phyloP scores from a whole-genome alignment of 2,888 invertebrate species.

The Spilarctia lutea region DNA sequence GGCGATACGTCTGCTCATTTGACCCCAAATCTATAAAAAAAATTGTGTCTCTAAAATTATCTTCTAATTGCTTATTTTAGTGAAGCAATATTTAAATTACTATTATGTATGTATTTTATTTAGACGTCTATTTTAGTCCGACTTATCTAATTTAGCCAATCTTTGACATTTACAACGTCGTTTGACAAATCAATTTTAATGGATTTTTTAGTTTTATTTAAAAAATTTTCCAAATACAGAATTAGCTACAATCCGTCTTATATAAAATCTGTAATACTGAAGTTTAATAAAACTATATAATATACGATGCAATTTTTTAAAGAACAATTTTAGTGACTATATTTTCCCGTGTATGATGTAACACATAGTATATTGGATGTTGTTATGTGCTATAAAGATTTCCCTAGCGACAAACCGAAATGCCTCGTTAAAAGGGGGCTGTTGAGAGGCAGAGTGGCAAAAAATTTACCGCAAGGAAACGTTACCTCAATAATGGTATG shows the following conservation, averaged over 20 bases:
- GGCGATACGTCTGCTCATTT: no score
- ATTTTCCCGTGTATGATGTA: constrained; percentile 19
- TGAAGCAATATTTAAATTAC: no score
- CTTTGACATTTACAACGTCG: no score
- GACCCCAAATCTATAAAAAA: no score
- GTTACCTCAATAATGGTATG: not conserved
- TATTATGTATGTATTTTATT: no score
- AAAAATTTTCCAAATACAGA: no score
- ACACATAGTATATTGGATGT: constrained; percentile 25
- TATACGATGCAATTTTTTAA: not conserved
- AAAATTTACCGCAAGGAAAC: constrained; percentile 11
- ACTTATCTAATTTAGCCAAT: no score
- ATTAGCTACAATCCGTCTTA: not conserved
- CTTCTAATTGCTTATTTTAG: no score
- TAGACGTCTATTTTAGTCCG: no score
- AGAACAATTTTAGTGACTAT: constrained; percentile 16
- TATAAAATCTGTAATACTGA: not conserved
- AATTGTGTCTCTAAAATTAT: no score
- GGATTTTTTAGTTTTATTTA: no score
- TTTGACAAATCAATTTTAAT: no score
- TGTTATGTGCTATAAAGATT: constrained; percentile 34
- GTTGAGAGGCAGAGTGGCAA: constrained; percentile 23
- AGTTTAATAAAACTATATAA: not conserved
- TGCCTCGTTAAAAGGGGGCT: constrained; percentile 20
- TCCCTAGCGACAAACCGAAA: constrained; percentile 36